Conservation (phyloP, 2,888 invertebrate species). For the Piscicola geometra region DNA sequence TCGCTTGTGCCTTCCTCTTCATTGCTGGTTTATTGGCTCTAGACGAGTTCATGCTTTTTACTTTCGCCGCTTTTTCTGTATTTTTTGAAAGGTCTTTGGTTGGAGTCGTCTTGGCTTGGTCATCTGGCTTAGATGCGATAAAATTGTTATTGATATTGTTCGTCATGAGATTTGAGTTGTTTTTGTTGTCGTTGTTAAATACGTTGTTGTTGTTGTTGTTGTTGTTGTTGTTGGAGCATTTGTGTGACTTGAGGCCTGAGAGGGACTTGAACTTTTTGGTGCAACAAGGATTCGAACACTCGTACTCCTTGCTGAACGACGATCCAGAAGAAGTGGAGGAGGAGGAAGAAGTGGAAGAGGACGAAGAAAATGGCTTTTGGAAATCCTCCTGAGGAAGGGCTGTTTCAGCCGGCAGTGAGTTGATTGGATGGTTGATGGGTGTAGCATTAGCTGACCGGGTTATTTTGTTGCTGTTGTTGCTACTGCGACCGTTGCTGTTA, state of each 20-base stretch:
- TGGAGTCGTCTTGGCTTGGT: background rate
- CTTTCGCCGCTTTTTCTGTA: background rate
- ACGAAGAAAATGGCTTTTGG: constrained; percentile 6
- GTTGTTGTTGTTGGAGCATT: constrained; percentile 11
- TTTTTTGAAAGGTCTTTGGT: constrained; percentile 4
- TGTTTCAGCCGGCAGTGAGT: background rate
- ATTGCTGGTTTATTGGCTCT: background rate
- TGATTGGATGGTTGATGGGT: background rate
- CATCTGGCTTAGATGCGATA: background rate
- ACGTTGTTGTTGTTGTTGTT: background rate
- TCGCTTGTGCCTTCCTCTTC: background rate
- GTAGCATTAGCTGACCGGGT: constrained; percentile 8
- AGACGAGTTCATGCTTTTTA: background rate
- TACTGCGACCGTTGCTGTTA: background rate
- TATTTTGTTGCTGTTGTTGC: constrained; percentile 21
- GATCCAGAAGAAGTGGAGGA: background rate
- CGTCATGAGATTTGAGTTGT: background rate
- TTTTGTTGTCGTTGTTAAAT: background rate
- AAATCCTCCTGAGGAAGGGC: background rate
- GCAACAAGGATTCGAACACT: constrained; percentile 15
- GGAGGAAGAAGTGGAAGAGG: background rate
- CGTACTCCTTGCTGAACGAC: constrained; percentile 12
- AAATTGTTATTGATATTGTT: background rate
- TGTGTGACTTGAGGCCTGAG: constrained; percentile 31
- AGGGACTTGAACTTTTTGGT: constrained; percentile 32